Evolutionary conservation across 2,113 vertebrate species (phyloP).

Genomic region (Brachyistius frenatus): DNA sequence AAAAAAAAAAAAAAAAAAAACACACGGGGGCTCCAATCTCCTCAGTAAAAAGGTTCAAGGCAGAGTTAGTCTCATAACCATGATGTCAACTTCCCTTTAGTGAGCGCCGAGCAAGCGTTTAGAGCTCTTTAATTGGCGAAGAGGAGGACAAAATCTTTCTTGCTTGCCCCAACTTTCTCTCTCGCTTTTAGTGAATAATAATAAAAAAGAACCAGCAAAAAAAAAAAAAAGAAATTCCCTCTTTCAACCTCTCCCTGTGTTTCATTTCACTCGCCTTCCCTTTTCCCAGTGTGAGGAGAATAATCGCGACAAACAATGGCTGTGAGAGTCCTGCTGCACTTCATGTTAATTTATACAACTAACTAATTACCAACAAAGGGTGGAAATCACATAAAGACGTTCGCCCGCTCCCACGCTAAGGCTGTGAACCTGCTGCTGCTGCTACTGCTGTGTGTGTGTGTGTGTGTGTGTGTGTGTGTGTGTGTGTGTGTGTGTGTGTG

Average conservation of each 20-base stretch:
- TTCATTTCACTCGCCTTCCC: slow-evolving; percentile 51
- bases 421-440: slow-evolving; percentile 87
- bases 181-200: slow-evolving; percentile 9
- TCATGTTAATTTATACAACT: slow-evolving; percentile 99
- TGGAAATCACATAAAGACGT: slow-evolving; percentile 95
- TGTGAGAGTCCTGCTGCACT: slow-evolving; percentile 91
- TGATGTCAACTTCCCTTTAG: slow-evolving; percentile 43
- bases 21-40: neutral
- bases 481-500: slow-evolving; percentile 9
- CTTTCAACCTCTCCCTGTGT: slow-evolving; percentile 68
- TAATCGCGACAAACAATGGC: slow-evolving; percentile 93
- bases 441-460: slow-evolving; percentile 61
- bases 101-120: slow-evolving; percentile 10
- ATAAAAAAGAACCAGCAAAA: slow-evolving; percentile 15
- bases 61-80: slow-evolving; percentile 25
- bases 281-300: slow-evolving; percentile 72
- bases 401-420: slow-evolving; percentile 91
- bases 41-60: slow-evolving; percentile 15
- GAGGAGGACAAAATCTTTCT: slow-evolving; percentile 30
- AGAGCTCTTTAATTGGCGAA: slow-evolving; percentile 37
- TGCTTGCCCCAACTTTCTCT: slow-evolving; percentile 23
- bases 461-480: neutral
- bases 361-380: slow-evolving; percentile 99
- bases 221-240: slow-evolving; percentile 30
- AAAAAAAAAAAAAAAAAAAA: slow-evolving; percentile 36